phyloP scores from a whole-genome alignment of 2,113 vertebrate genomes.

The Crocuta crocuta region DNA sequence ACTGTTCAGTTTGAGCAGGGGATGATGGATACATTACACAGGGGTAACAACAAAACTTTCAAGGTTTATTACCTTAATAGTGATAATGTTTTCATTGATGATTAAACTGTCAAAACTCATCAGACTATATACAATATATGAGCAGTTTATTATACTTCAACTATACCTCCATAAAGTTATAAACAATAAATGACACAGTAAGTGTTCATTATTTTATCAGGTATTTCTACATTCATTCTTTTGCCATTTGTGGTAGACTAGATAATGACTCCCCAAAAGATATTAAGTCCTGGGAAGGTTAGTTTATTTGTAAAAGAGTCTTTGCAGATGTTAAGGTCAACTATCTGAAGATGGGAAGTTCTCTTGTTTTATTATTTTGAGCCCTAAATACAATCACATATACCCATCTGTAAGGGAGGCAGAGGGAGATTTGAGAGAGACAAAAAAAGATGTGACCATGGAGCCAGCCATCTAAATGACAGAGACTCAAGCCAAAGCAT shows the following conservation, averaged over 20 bases:
- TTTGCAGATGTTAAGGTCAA: not conserved
- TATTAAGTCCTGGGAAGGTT: not conserved
- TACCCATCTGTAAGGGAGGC: not conserved
- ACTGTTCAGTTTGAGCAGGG: not conserved
- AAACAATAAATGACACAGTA: not conserved
- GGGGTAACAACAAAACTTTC: not conserved
- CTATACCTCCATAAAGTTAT: not conserved
- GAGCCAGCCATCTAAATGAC: not conserved
- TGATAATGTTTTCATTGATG: not conserved
- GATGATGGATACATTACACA: not conserved
- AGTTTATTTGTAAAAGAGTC: not conserved
- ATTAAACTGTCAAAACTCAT: not conserved
- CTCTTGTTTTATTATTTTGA: not conserved
- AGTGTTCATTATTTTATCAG: not conserved
- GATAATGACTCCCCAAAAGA: not conserved
- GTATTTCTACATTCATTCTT: not conserved
- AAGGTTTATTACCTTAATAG: not conserved
- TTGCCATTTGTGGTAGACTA: not conserved
- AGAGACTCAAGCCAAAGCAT: no score
- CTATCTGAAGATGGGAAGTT: not conserved
- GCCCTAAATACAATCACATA: not conserved
- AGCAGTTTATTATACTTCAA: not conserved
- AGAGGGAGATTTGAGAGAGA: not conserved
- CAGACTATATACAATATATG: not conserved
- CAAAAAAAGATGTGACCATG: not conserved